phyloP scores from a whole-genome alignment of 2,888 invertebrate genomes.

The Fragum sueziense region DNA sequence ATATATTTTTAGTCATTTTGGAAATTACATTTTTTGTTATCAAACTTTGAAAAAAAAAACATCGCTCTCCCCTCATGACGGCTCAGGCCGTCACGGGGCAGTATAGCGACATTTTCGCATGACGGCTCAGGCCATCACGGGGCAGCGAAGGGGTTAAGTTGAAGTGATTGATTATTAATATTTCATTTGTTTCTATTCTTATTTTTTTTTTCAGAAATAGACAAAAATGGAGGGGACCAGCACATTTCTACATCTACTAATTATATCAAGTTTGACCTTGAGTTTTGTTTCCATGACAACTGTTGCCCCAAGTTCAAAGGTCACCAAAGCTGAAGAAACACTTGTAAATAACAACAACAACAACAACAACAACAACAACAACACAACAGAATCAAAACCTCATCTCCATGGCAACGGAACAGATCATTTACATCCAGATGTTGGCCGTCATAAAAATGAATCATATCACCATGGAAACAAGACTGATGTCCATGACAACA shows the following conservation, averaged over 20 bases:
- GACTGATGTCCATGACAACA: slow-evolving; percentile 11
- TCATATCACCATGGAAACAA: slow-evolving; percentile 3
- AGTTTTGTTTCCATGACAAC: neutral
- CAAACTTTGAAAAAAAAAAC: neutral
- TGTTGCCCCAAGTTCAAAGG: neutral
- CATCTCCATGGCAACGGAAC: neutral
- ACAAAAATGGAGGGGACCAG: neutral
- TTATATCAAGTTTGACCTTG: neutral
- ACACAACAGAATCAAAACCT: neutral
- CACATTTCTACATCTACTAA: neutral
- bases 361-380: neutral
- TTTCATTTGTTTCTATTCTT: neutral
- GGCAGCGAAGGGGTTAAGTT: too few relatives aligned
- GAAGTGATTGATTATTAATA: neutral
- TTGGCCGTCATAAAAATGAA: slow-evolving; percentile 1
- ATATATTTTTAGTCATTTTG: too few relatives aligned
- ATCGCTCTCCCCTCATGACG: too few relatives aligned
- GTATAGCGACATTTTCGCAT: too few relatives aligned
- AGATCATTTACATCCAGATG: neutral
- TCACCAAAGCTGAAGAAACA: neutral
- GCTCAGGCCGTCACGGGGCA: too few relatives aligned
- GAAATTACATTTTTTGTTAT: too few relatives aligned
- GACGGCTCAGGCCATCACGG: too few relatives aligned
- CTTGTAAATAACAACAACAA: neutral
- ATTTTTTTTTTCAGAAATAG: neutral